Evolutionary conservation across 2,888 invertebrate species (phyloP).

Genomic region (Lithosia quadra): DNA sequence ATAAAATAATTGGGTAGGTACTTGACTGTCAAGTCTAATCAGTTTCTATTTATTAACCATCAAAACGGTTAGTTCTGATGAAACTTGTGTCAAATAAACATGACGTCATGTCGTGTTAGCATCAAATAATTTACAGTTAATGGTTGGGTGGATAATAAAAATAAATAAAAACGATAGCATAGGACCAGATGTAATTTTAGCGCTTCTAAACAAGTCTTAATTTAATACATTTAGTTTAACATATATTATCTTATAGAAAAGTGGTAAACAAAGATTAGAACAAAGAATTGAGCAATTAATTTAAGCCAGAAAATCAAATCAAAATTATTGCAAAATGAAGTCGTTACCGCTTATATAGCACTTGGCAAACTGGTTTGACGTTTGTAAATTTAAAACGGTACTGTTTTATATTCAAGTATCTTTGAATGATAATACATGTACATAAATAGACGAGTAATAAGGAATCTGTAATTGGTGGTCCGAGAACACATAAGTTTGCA

Average conservation of each 20-base stretch:
- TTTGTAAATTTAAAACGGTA: constrained; percentile 2
- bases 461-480: neutral
- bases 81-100: neutral
- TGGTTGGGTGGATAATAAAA: neutral
- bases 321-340: neutral
- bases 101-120: neutral
- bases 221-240: neutral
- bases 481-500: neutral
- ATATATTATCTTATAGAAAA: no score
- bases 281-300: neutral
- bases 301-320: constrained; percentile 2
- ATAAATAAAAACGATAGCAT: neutral
- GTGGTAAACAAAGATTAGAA: neutral
- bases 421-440: constrained; percentile 4
- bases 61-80: neutral
- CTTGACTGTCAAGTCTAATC: neutral
- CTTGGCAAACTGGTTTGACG: neutral
- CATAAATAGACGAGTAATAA: neutral
- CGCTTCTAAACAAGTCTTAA: neutral
- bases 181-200: neutral
- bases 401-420: constrained; percentile 2
- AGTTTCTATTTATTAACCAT: neutral
- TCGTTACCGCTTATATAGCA: neutral
- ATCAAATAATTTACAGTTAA: neutral
- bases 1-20: neutral